Percentiles rank a stretch among this genome's conserved stretches.
These are phyloP conservation scores for Lepilemur septentrionalis DNA, from an alignment of 2,797 vertebrate genomes.

Conservation along the genomic window DNA sequence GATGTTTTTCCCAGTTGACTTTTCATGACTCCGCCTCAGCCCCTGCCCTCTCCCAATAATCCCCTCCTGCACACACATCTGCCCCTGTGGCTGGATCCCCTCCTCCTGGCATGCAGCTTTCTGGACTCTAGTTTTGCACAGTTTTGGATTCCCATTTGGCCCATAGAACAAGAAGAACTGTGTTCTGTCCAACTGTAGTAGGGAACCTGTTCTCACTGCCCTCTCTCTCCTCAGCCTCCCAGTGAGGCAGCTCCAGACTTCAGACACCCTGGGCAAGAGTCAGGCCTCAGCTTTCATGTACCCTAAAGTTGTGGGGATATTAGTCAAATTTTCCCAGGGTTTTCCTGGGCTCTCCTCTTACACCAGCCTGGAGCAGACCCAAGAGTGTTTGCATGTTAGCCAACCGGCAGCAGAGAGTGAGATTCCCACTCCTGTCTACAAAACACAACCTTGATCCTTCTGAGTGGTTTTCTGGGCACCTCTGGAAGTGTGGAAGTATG, in stretches of 20 bases:
- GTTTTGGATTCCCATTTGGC: background rate
- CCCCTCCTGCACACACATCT: background rate
- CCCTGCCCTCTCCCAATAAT: background rate
- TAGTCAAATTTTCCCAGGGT: background rate
- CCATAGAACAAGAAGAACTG: background rate
- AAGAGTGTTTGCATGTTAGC: background rate
- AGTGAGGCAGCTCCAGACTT: background rate
- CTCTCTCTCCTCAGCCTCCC: background rate
- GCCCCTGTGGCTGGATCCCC: background rate
- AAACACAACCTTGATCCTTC: background rate
- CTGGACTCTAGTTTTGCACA: background rate
- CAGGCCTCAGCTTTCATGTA: background rate
- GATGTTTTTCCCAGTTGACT: background rate
- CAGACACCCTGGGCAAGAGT: background rate
- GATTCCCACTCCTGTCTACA: background rate
- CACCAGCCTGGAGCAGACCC: background rate
- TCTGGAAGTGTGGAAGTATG: background rate
- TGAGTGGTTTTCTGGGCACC: background rate
- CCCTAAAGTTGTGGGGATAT: background rate
- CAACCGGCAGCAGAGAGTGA: background rate
- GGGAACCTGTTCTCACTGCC: background rate
- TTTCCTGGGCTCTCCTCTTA: background rate
- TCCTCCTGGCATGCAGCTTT: background rate
- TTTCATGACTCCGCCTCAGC: background rate
- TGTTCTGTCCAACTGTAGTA: background rate